phyloP scores from a whole-genome alignment of 2,113 vertebrate species.

The Stegostoma tigrinum region DNA sequence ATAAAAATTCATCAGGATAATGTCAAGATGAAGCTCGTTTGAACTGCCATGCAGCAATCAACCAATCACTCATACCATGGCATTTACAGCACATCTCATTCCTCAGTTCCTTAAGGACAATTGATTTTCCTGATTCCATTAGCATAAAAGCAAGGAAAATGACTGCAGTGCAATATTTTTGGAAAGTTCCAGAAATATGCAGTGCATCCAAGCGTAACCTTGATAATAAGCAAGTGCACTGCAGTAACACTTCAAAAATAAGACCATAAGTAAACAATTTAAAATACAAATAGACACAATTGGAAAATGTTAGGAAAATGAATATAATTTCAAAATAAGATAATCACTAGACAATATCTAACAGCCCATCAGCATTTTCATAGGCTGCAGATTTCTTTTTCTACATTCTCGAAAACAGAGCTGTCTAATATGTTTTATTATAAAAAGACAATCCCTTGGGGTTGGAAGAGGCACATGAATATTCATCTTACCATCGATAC shows the following conservation, averaged over 20 bases:
- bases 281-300: conserved; percentile 48
- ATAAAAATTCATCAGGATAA: conserved; percentile 86
- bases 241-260: conserved; percentile 49
- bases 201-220: conserved; percentile 68
- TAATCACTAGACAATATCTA: conserved; percentile 51
- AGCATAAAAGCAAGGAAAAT: conserved; percentile 79
- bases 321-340: conserved; percentile 51
- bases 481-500: neutral
- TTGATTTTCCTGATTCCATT: conserved; percentile 88
- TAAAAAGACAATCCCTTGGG: neutral
- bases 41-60: conserved; percentile 73
- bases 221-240: conserved; percentile 64
- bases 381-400: conserved; percentile 50
- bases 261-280: conserved; percentile 52
- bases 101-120: conserved; percentile 87
- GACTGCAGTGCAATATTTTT: conserved; percentile 80
- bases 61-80: conserved; percentile 82
- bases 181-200: conserved; percentile 75
- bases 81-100: conserved; percentile 88
- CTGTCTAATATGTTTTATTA: neutral
- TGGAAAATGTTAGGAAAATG: conserved; percentile 50
- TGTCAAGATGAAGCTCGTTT: conserved; percentile 71
- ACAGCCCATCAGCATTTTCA: conserved; percentile 48
- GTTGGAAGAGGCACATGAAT: conserved; percentile 12
- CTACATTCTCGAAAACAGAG: conserved; percentile 47